A percentile compares a stretch with the other conserved stretches of the same genome.
Evolutionary conservation across 2,888 invertebrate species (phyloP).

Genomic region (Perithous albicinctus): DNA sequence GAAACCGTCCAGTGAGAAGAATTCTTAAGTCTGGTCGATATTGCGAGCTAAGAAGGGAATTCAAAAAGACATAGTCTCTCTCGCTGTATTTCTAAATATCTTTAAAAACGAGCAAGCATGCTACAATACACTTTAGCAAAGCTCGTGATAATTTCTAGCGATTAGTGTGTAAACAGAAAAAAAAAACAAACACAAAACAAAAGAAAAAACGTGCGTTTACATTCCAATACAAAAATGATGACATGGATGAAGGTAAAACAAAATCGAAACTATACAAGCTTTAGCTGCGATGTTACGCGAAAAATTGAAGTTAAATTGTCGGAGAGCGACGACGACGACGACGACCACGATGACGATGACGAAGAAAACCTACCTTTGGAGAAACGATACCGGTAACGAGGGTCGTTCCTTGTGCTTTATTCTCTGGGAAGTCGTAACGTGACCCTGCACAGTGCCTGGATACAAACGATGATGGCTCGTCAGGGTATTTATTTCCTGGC

Average conservation of each 20-base stretch:
- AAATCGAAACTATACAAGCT: conserved; percentile 14
- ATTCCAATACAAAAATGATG: neutral
- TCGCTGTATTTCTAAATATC: conserved; percentile 46
- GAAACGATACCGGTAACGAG: conserved; percentile 82
- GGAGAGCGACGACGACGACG: conserved; percentile 3
- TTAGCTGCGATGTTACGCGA: conserved; percentile 29
- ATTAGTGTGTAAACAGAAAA: neutral
- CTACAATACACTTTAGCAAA: conserved; percentile 10
- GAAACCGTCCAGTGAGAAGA: conserved; percentile 63
- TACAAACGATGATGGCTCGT: conserved; percentile 81
- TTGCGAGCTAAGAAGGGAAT: conserved; percentile 60
- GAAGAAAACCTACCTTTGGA: conserved; percentile 84
- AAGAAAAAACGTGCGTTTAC: conserved; percentile 36
- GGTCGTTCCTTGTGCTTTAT: conserved; percentile 89
- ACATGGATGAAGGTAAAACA: neutral
- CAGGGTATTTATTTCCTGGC: conserved; percentile 84
- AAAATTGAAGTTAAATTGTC: neutral
- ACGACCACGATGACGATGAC: conserved; percentile 26
- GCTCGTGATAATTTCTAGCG: conserved; percentile 42
- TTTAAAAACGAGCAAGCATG: conserved; percentile 38
- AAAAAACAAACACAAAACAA: conserved; percentile 27
- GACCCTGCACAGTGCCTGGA: conserved; percentile 84
- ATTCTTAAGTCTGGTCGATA: conserved; percentile 63
- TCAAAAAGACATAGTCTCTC: conserved; percentile 50
- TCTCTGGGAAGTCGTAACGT: conserved; percentile 86